phyloP scores from a whole-genome alignment of 2,113 vertebrate genomes.

The Heterotilapia buettikoferi region DNA sequence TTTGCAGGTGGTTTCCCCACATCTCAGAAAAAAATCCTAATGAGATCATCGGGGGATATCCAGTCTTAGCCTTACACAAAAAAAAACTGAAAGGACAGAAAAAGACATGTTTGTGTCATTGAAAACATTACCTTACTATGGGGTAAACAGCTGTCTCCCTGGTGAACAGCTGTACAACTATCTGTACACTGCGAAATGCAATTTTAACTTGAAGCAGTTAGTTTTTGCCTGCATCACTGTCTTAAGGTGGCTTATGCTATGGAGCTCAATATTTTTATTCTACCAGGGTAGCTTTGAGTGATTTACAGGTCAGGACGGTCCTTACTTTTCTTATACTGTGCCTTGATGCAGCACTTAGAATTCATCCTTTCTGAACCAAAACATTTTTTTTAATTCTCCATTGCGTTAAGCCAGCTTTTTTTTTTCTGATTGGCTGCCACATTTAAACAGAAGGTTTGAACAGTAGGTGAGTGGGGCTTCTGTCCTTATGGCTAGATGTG shows the following conservation, averaged over 20 bases:
- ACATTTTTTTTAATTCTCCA: neutral
- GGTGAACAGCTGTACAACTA: neutral
- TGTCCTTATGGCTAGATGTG: neutral
- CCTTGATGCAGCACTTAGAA: neutral
- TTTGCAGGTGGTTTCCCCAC: neutral
- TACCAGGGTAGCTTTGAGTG: neutral
- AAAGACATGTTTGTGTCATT: neutral
- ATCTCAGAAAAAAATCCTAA: neutral
- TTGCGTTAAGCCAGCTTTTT: rapidly evolving
- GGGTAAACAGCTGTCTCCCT: rapidly evolving
- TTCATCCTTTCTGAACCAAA: neutral
- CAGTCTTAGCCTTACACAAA: neutral
- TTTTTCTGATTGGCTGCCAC: neutral
- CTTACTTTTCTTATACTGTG: neutral
- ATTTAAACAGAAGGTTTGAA: neutral
- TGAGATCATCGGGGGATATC: neutral
- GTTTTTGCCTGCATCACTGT: neutral
- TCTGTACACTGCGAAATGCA: neutral
- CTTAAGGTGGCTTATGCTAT: neutral
- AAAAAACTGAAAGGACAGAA: neutral
- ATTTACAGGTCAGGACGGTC: neutral
- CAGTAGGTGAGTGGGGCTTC: neutral
- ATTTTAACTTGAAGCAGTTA: neutral
- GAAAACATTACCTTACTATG: neutral
- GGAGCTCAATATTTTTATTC: neutral